Base-by-base conservation (phyloP, 2,797 vertebrate genomes). In the Oreonectes daqikongensis region DNA sequence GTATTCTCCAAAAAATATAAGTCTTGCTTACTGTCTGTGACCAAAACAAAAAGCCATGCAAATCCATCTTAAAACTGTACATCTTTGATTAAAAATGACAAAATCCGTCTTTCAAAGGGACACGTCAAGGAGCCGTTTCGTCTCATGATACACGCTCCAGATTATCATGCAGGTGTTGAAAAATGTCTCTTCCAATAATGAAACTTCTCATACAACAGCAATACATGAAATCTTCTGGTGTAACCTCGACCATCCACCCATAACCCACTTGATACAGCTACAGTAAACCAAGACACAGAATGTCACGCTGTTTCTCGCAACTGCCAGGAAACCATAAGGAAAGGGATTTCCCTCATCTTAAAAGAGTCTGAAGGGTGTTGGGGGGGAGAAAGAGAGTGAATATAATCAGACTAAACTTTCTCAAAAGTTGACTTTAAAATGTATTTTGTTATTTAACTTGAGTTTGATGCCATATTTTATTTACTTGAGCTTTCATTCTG, bases 261-360 rank as follows among this genome's bases (percentile, higher is more conserved):
- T 64, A 55, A 66, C 48, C 15, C 20, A 35, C 59, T 35, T n/a
- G 22, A 1, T 40, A 11, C 1, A 38, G 42, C 42, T 14, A 4
- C 3, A 10, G 60, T 55, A 30, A 55, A 14, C 22, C 32, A 24
- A 75, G 61, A 72, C 42, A 59, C 46, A 81, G 48, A 44, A 44
- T 52, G 20, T 20, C 5, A 35, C 17, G 40, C 11, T 53, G 0
- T 22, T 40, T 60, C 22, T 67, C 64, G 65, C 53, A 48, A 76
- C 26, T 77, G 75, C 75, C 75, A 35, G n/a, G 75, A 82, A 75
- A 30, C 53, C 35, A 28, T 48, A 15, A 73, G 67, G 78, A 57
- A 77, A 64, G 55, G 76, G 77, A 61, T 75, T 81, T 82, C 82
- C 82, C 85, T 88, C 84, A 78, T 30, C 50, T 30, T 53, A 42